Evolutionary conservation across 1,140 invertebrate species (phyloP).

Genomic region (Caenorhabditis inopinata): DNA sequence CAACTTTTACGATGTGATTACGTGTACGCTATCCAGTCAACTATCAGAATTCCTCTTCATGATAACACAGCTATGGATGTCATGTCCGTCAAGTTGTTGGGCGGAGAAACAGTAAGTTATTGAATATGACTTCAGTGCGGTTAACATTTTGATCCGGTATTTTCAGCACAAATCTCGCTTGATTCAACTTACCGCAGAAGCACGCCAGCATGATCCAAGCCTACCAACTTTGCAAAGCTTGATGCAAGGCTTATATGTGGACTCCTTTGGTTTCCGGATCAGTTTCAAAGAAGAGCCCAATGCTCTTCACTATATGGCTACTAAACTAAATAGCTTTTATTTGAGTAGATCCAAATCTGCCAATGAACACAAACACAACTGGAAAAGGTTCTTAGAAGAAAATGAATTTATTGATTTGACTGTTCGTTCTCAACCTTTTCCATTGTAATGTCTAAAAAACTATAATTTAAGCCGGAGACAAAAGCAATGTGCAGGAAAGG

Average conservation of each 20-base stretch:
- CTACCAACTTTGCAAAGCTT: constrained; percentile 70
- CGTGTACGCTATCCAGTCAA: constrained; percentile 70
- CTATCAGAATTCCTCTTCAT: constrained; percentile 68
- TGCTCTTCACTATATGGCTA: constrained; percentile 70
- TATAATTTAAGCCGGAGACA: constrained; percentile 66
- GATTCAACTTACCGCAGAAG: constrained; percentile 68
- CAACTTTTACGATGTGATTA: constrained; percentile 68
- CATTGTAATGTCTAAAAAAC: no score
- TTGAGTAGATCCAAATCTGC: constrained; percentile 59
- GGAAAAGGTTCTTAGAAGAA: constrained; percentile 28
- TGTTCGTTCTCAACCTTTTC: no score
- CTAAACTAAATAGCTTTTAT: constrained; percentile 69
- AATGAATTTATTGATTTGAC: constrained; percentile 33
- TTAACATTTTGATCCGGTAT: constrained; percentile 11
- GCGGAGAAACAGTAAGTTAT: constrained; percentile 68
- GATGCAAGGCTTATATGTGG: constrained; percentile 68
- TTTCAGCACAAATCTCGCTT: constrained; percentile 69
- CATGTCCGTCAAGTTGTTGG: constrained; percentile 69
- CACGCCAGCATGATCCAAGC: constrained; percentile 69
- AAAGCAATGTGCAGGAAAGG: constrained; percentile 68
- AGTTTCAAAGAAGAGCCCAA: constrained; percentile 66
- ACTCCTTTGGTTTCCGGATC: constrained; percentile 70
- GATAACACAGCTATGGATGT: constrained; percentile 67
- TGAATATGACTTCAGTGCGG: not conserved
- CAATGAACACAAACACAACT: constrained; percentile 18